A percentile compares a stretch with the other conserved stretches of the same genome.
These are phyloP conservation scores for Andrena chrysosceles DNA, from an alignment of 2,888 invertebrate genomes.

Conservation along the genomic window DNA sequence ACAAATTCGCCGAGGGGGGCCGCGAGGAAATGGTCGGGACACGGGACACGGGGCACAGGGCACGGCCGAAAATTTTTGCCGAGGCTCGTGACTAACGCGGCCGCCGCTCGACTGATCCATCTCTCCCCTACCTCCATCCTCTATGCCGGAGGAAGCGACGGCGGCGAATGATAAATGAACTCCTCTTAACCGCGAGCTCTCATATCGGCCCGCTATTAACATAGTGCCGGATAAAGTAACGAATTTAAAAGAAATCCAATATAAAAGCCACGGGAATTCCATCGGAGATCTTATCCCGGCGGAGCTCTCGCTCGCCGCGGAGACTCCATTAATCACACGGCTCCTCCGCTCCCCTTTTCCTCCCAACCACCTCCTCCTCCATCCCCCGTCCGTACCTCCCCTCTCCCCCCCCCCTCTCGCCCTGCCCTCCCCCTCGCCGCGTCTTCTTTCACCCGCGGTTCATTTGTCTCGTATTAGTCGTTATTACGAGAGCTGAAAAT, in stretches of 20 bases:
- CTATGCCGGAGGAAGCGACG: constrained; percentile 57
- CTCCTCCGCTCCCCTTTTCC: constrained; percentile 66
- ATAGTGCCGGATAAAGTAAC: constrained; percentile 84
- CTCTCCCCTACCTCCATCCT: background rate
- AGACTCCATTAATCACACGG: constrained; percentile 83
- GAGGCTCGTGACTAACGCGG: constrained; percentile 61
- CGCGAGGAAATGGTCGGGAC: constrained; percentile 19
- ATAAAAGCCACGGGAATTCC: constrained; percentile 84
- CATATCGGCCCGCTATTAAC: constrained; percentile 84
- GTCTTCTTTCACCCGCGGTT: constrained; percentile 69
- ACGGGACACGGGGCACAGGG: background rate
- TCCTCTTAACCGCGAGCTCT: constrained; percentile 82
- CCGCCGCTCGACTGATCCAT: constrained; percentile 38
- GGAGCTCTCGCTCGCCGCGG: constrained; percentile 81
- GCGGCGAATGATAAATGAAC: constrained; percentile 83
- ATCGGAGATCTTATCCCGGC: constrained; percentile 84
- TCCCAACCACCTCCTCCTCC: constrained; percentile 46
- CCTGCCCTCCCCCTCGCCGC: constrained; percentile 17
- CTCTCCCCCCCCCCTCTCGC: constrained; percentile 40
- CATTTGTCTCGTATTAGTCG: constrained; percentile 82
- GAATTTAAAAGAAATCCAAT: constrained; percentile 84
- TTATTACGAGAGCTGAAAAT: constrained; percentile 79
- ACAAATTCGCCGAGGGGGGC: constrained; percentile 33
- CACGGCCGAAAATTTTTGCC: constrained; percentile 44
- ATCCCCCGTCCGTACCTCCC: constrained; percentile 39